These are phyloP conservation scores for Pogonomyrmex californicus DNA, from an alignment of 1,140 invertebrate species.

Conservation along the genomic window DNA sequence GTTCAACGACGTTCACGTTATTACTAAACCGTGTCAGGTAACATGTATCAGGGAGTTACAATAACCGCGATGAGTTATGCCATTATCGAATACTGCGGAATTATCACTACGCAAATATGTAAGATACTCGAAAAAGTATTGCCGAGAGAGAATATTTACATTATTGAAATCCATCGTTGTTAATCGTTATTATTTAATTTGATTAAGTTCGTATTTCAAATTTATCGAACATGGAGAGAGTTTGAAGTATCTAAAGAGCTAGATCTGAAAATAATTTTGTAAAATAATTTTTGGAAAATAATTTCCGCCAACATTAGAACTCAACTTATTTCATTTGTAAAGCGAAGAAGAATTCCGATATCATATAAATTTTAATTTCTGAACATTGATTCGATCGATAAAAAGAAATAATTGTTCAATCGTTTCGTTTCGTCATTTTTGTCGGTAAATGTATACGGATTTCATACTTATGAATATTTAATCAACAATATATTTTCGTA, in stretches of 20 bases:
- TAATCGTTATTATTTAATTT: no score
- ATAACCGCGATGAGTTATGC: constrained; percentile 16
- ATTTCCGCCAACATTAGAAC: neutral
- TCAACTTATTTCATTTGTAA: neutral
- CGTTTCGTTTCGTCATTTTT: neutral
- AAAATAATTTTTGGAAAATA: no score
- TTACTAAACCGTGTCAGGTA: constrained; percentile 13
- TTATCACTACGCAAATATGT: constrained; percentile 11
- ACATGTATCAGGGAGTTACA: neutral
- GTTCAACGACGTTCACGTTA: constrained; percentile 5
- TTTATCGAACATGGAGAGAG: no score
- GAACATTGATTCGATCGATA: neutral
- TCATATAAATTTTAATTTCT: constrained; percentile 26
- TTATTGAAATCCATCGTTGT: neutral
- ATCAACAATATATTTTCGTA: neutral
- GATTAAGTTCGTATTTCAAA: no score
- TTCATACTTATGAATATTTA: neutral
- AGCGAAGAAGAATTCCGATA: constrained; percentile 8
- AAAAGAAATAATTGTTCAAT: neutral
- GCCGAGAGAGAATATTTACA: neutral
- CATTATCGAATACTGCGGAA: neutral
- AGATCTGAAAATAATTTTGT: no score
- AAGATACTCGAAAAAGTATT: constrained; percentile 4
- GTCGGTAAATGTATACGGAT: neutral
- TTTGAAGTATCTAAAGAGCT: no score